Evolutionary conservation across 2,797 vertebrate genomes (phyloP).

Genomic region (Peromyscus nudipes): DNA sequence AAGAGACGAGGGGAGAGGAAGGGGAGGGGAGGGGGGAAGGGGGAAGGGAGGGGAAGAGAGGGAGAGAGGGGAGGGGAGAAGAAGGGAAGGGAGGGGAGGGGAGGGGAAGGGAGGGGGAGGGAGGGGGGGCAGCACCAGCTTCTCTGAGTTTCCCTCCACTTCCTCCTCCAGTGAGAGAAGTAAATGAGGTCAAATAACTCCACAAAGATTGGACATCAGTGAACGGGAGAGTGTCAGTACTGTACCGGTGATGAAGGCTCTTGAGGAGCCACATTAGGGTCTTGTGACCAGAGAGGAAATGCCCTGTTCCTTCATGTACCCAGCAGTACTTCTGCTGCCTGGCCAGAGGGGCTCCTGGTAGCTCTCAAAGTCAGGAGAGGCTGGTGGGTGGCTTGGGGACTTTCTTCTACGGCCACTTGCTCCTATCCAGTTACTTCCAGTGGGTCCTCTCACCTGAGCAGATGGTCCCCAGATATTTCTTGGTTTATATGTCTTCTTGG

Average conservation of each 20-base stretch:
- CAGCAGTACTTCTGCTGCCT: not conserved
- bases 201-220: not conserved
- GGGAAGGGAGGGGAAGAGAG: too few species aligned
- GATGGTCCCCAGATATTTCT: not conserved
- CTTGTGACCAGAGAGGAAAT: not conserved
- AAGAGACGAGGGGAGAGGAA: not conserved
- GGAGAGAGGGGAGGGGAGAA: not conserved
- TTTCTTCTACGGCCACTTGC: not conserved
- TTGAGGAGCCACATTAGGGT: not conserved
- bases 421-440: not conserved
- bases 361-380: not conserved
- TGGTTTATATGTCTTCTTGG: not conserved
- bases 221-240: not conserved
- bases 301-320: not conserved
- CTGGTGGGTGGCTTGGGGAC: not conserved
- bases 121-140: too few species aligned
- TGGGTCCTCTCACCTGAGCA: not conserved
- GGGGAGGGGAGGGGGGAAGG: too few species aligned
- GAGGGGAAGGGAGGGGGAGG: not conserved
- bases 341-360: not conserved
- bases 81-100: rapidly evolving
- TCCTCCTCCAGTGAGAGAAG: not conserved
- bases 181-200: too few species aligned
- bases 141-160: not conserved
- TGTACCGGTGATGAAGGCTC: not conserved